Percentiles rank a stretch among this genome's conserved stretches.
phyloP scores from a whole-genome alignment of 2,888 invertebrate species.

The Tridacna gigas region DNA sequence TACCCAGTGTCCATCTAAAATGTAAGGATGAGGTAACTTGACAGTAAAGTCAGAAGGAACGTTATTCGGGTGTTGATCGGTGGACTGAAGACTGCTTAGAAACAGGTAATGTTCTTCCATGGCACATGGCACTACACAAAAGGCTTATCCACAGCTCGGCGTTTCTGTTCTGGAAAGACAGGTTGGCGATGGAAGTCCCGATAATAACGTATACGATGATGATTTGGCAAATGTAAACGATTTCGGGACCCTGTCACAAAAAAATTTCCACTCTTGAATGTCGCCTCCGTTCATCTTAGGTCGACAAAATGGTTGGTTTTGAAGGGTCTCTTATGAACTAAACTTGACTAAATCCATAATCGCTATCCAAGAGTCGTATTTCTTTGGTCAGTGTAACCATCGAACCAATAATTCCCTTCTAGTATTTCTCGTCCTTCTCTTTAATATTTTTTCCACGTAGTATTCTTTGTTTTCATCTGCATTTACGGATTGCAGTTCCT shows the following conservation, averaged over 20 bases:
- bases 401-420: slow-evolving; percentile 46
- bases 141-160: slow-evolving; percentile 40
- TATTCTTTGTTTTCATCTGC: slow-evolving; percentile 43
- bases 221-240: slow-evolving; percentile 56
- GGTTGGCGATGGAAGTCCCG: slow-evolving; percentile 42
- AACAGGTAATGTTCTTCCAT: slow-evolving; percentile 8
- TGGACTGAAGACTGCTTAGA: not conserved
- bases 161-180: slow-evolving; percentile 38
- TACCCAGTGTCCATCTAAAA: not conserved
- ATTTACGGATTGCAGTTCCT: slow-evolving; percentile 50
- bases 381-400: slow-evolving; percentile 63
- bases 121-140: slow-evolving; percentile 33
- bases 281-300: not conserved
- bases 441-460: slow-evolving; percentile 44
- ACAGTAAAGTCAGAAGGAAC: not conserved
- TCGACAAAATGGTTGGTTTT: not conserved
- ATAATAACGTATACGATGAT: slow-evolving; percentile 43
- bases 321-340: not conserved
- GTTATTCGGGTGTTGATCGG: not conserved
- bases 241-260: slow-evolving; percentile 37
- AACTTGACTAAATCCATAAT: not conserved
- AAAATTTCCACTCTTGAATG: slow-evolving; percentile 33
- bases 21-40: not conserved
- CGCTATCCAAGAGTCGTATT: slow-evolving; percentile 44
- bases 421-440: slow-evolving; percentile 35